Conservation (phyloP, 2,888 invertebrate species). For the Rhagonycha lutea region DNA sequence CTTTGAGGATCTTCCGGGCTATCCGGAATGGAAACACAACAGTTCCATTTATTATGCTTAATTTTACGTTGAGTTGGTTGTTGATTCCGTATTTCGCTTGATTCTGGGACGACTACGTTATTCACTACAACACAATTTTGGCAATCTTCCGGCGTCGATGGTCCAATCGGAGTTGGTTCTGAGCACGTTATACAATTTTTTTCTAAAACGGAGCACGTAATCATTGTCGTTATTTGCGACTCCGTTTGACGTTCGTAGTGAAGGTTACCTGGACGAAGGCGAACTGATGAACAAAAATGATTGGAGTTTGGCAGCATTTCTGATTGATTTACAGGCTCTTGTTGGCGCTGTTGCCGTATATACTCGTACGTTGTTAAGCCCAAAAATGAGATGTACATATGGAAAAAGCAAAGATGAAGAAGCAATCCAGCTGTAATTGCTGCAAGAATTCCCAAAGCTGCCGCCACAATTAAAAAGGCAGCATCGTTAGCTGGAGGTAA, state of each 20-base stretch:
- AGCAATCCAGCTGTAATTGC: constrained; percentile 76
- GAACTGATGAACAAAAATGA: constrained; percentile 25
- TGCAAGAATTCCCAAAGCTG: constrained; percentile 70
- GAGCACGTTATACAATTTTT: constrained; percentile 52
- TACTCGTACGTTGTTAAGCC: constrained; percentile 92
- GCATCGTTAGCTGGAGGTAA: constrained; percentile 60
- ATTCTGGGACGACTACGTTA: constrained; percentile 47
- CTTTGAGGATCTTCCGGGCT: constrained; percentile 63
- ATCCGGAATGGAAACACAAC: constrained; percentile 62
- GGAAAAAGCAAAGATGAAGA: constrained; percentile 84
- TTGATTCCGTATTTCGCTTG: constrained; percentile 15
- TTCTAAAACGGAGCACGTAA: constrained; percentile 60
- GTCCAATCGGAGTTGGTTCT: constrained; percentile 57
- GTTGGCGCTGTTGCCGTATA: constrained; percentile 63
- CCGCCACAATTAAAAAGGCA: constrained; percentile 63
- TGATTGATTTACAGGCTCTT: constrained; percentile 34
- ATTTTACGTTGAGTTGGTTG: constrained; percentile 42
- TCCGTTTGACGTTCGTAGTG: constrained; percentile 52
- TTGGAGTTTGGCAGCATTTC: constrained; percentile 11
- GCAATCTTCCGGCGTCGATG: constrained; percentile 52
- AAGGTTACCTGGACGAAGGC: constrained; percentile 49
- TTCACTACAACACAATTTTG: constrained; percentile 45
- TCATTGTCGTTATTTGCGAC: constrained; percentile 45
- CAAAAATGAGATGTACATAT: constrained; percentile 81
- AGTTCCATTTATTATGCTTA: constrained; percentile 63